Percentiles rank a stretch among this genome's conserved stretches.
Conservation (phyloP, 2,797 vertebrate genomes). For the Lepilemur septentrionalis region DNA sequence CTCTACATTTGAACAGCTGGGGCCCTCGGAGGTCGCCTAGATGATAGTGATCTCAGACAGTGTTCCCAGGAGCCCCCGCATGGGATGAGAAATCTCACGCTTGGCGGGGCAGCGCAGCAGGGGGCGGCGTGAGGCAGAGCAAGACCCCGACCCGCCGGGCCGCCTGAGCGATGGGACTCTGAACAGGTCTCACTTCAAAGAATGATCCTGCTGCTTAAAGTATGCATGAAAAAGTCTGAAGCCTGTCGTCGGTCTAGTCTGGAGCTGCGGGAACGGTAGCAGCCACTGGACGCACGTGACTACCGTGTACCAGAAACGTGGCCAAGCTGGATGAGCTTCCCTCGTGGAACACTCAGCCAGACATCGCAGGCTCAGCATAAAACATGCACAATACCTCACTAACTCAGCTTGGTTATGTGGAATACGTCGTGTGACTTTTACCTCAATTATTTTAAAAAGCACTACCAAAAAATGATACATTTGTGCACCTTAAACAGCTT, state of each 20-base stretch:
- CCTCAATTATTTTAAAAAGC: neutral
- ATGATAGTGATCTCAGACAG: neutral
- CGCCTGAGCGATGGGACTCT: fast-evolving
- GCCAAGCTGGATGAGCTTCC: neutral
- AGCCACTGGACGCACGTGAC: fast-evolving
- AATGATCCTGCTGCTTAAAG: neutral
- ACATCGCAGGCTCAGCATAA: neutral
- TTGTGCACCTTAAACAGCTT: neutral
- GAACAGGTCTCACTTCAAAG: neutral
- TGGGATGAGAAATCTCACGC: neutral
- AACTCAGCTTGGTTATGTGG: too few species aligned
- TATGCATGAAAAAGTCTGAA: neutral
- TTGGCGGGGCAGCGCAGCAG: fast-evolving
- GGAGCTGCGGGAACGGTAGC: fast-evolving
- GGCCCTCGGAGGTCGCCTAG: neutral
- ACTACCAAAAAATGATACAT: neutral
- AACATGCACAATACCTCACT: too few species aligned
- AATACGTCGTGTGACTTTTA: fast-evolving
- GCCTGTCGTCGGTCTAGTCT: fast-evolving
- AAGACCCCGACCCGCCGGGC: neutral
- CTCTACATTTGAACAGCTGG: neutral
- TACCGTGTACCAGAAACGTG: fast-evolving
- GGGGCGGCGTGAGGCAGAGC: neutral
- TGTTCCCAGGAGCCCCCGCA: neutral
- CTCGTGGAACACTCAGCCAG: neutral